Evolutionary conservation across 1,140 invertebrate genomes (phyloP).

Genomic region (Dreissena rostriformis): DNA sequence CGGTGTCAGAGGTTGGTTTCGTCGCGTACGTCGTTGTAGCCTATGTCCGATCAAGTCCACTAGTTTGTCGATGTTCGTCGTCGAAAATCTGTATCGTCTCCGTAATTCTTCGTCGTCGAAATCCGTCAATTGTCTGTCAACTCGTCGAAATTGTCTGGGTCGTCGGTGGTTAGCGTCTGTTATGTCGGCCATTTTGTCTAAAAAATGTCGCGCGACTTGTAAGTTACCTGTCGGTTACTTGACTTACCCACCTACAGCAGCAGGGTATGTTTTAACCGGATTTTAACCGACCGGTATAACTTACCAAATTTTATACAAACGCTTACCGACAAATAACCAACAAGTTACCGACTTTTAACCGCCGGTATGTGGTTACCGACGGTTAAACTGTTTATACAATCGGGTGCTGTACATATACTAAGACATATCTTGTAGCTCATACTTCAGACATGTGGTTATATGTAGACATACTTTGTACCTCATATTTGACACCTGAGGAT

Average conservation of each 20-base stretch:
- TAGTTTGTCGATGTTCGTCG: conserved; percentile 30
- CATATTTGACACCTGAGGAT: too few relatives aligned
- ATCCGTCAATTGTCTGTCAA: conserved; percentile 20
- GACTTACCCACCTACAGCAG: background rate
- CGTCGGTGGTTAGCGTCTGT: background rate
- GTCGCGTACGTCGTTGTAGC: background rate
- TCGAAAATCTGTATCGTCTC: background rate
- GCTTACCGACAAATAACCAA: too few relatives aligned
- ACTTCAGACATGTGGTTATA: too few relatives aligned
- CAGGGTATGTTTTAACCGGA: background rate
- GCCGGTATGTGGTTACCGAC: too few relatives aligned
- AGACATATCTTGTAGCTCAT: too few relatives aligned
- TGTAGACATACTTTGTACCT: too few relatives aligned
- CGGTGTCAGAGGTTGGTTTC: background rate
- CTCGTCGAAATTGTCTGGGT: conserved; percentile 2
- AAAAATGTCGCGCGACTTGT: background rate
- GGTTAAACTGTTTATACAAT: too few relatives aligned
- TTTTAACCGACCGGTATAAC: too few relatives aligned
- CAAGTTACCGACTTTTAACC: too few relatives aligned
- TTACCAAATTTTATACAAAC: too few relatives aligned
- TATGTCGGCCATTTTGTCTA: background rate
- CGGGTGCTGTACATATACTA: too few relatives aligned
- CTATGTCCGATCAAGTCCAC: background rate
- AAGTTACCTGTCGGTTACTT: too few relatives aligned
- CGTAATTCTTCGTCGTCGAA: conserved; percentile 12